These are phyloP conservation scores for Oxycera nigricornis DNA, from an alignment of 2,888 invertebrate species.

Conservation along the genomic window DNA sequence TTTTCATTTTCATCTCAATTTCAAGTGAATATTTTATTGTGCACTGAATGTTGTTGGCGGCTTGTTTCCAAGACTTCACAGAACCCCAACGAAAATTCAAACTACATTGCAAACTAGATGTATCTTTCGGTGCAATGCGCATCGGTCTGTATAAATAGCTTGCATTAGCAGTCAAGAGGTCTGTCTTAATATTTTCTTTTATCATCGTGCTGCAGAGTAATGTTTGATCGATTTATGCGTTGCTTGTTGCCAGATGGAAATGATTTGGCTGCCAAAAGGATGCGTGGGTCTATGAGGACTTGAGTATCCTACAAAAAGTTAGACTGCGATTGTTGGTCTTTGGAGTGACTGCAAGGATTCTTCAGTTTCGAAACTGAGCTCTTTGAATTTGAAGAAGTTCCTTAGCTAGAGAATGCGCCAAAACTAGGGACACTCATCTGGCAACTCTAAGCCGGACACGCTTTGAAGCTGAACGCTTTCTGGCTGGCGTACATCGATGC, in stretches of 20 bases:
- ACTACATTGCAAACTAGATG: background rate
- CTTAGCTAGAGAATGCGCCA: background rate
- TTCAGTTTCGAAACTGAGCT: background rate
- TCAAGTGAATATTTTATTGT: background rate
- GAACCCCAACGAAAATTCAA: background rate
- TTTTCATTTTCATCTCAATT: background rate
- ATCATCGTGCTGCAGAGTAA: background rate
- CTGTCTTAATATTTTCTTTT: background rate
- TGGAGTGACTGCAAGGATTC: no score
- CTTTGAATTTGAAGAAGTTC: background rate
- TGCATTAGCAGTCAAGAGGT: background rate
- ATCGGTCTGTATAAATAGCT: background rate
- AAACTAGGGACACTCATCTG: background rate
- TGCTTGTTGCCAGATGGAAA: background rate
- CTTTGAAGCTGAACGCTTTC: background rate
- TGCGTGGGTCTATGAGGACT: no score
- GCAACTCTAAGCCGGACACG: constrained; percentile 7
- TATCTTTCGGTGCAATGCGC: background rate
- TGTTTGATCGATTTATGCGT: background rate
- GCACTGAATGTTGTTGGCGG: background rate
- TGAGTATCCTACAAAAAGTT: no score
- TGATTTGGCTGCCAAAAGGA: background rate
- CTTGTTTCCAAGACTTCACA: background rate
- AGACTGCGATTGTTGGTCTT: no score
- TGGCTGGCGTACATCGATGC: constrained; percentile 27